Evolutionary conservation across 2,797 vertebrate species (phyloP), one percentile per base, ranked within the genome.

Genomic region (Oreonectes daqikongensis): DNA sequence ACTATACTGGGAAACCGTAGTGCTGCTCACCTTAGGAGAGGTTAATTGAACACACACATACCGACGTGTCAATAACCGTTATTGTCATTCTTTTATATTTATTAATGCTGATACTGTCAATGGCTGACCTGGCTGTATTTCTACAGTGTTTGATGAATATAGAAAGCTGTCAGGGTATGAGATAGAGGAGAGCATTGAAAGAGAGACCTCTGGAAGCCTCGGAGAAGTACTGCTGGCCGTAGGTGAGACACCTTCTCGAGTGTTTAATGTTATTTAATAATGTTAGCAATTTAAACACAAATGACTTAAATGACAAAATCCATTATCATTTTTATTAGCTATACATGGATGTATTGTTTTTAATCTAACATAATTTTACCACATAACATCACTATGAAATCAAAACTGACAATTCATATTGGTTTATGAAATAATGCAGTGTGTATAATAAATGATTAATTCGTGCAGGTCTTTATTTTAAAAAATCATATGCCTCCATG

Each of bases 1-100:
- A 97, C 95, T 81, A 95, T 98, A 85, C 84, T 99, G 82, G 97
- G 97, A 32, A 98, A 97, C 69, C 93, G 95, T 63, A 98, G 95
- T 0, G 1, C 92, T 28, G 90, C 93, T 64, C 96, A 99, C 82
- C 90, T 99, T 64, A 93, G 93, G 71, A 95, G 85, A 91, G 97
- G 97, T 98, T 80, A 10, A 64, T 69, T 14, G 5, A 38, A 26
- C 3, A 28, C 69, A 48, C 22, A 32, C 15, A 40, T 14, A 3
- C 10, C 8, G 7, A 42, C 4, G 20, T 44, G 3, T 68, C 18
- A n/a, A 10, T 18, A 55, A 60, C 15, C 17, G 4, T 59, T 30
- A 32, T 18, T 2, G 2, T 30, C 15, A 35, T 55, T n/a, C n/a
- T n/a, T n/a, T n/a, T n/a, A 0, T 20, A n/a, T 61, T 50, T 10